Percentiles rank a stretch among this genome's conserved stretches.
These are phyloP conservation scores for Acleris cristana DNA, from an alignment of 2,888 invertebrate species.

Conservation along the genomic window DNA sequence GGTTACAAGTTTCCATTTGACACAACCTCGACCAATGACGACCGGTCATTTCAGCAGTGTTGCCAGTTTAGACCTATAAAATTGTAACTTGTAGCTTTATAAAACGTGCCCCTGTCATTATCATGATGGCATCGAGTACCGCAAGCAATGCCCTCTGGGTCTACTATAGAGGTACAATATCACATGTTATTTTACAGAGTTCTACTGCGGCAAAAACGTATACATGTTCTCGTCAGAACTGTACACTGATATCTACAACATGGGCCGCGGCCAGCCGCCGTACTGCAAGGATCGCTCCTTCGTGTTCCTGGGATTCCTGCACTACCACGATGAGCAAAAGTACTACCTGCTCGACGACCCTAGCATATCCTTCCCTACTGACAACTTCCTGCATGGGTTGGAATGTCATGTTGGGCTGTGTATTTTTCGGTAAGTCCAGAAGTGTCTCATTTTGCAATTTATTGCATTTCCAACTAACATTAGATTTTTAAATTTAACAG, in stretches of 20 bases:
- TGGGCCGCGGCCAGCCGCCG: conserved; percentile 66
- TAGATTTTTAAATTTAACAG: no score
- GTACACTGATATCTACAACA: conserved; percentile 75
- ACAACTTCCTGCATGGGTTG: conserved; percentile 73
- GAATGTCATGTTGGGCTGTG: conserved; percentile 73
- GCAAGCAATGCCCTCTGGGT: neutral
- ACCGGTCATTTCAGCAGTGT: no score
- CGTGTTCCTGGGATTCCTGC: conserved; percentile 74
- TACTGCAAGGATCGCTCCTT: conserved; percentile 69
- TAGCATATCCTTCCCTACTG: conserved; percentile 65
- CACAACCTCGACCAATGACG: no score
- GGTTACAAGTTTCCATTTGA: no score
- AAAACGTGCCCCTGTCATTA: no score
- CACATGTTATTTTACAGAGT: conserved; percentile 54
- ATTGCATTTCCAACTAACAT: neutral
- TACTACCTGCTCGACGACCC: conserved; percentile 75
- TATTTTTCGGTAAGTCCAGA: conserved; percentile 63
- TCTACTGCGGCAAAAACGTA: conserved; percentile 73
- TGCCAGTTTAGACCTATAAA: no score
- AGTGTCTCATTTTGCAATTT: neutral
- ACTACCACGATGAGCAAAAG: conserved; percentile 66
- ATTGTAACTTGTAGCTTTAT: no score
- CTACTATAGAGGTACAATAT: neutral
- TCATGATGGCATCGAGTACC: no score
- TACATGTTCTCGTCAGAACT: conserved; percentile 73